These are phyloP conservation scores for Temnothorax nylanderi DNA, from an alignment of 1,140 invertebrate genomes.

Conservation along the genomic window DNA sequence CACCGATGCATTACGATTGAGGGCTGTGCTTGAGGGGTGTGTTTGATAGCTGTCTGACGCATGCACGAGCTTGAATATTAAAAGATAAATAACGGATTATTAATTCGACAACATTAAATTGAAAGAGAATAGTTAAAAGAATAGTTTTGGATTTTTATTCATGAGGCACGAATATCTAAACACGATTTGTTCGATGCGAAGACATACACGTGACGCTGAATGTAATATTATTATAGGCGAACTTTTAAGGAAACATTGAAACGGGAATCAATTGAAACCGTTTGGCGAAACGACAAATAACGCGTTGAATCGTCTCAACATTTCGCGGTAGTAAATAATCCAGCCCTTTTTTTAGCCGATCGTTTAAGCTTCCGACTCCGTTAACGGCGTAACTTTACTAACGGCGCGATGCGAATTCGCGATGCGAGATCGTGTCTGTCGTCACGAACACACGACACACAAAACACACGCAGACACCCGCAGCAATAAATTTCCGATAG, in stretches of 20 bases:
- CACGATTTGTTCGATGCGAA: neutral
- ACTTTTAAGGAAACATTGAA: neutral
- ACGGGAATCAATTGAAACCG: neutral
- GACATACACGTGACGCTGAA: neutral
- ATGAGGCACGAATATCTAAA: neutral
- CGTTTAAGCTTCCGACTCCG: conserved; percentile 13
- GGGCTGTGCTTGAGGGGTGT: neutral
- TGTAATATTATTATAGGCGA: neutral
- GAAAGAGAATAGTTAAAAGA: neutral
- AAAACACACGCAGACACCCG: neutral
- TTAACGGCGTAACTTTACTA: neutral
- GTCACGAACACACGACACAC: neutral
- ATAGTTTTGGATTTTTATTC: neutral
- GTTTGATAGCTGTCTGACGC: neutral
- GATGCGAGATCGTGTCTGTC: conserved; percentile 14
- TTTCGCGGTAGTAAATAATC: conserved; percentile 18
- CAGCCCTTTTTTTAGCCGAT: neutral
- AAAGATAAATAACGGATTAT: neutral
- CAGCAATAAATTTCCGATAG: conserved; percentile 40
- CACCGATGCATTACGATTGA: neutral
- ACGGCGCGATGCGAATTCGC: neutral
- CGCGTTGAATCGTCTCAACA: neutral
- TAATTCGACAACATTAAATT: neutral
- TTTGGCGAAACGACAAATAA: conserved; percentile 24
- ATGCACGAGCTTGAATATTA: neutral